phyloP scores from a whole-genome alignment of 2,888 invertebrate species.

The Apeira syringaria region DNA sequence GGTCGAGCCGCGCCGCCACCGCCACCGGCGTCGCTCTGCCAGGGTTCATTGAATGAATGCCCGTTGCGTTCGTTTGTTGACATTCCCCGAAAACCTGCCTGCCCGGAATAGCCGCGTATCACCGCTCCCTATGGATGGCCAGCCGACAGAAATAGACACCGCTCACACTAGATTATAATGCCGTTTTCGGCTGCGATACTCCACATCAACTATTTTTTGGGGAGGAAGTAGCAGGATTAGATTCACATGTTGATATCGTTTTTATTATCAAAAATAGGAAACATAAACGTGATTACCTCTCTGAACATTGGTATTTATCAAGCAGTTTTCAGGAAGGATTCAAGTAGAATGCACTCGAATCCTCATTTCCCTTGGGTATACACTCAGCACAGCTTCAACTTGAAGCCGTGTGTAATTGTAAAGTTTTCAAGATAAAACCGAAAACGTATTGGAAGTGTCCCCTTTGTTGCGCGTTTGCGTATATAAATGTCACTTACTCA shows the following conservation, averaged over 20 bases:
- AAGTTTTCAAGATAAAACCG: too few species aligned
- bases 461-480: too few species aligned
- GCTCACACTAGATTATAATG: conserved; percentile 57
- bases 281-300: too few species aligned
- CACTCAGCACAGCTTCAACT: too few species aligned
- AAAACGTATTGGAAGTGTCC: too few species aligned
- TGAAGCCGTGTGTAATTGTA: too few species aligned
- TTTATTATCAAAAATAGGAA: too few species aligned
- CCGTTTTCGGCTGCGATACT: conserved; percentile 68
- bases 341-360: too few species aligned
- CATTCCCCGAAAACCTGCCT: conserved; percentile 83
- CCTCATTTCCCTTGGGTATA: too few species aligned
- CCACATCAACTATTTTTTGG: conserved; percentile 45
- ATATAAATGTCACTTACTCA: too few species aligned
- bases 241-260: conserved; percentile 33
- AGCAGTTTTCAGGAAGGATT: too few species aligned
- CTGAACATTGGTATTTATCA: too few species aligned
- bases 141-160: conserved; percentile 73
- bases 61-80: conserved; percentile 76
- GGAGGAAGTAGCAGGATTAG: conserved; percentile 45
- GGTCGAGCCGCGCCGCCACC: conserved; percentile 46
- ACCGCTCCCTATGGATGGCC: conserved; percentile 65
- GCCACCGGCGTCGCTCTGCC: conserved; percentile 38
- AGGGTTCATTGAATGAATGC: conserved; percentile 80
- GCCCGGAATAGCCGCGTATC: conserved; percentile 73